Evolutionary conservation across 1,140 invertebrate genomes (phyloP), one percentile per base, ranked within the genome.

Genomic region (Agrilus planipennis): DNA sequence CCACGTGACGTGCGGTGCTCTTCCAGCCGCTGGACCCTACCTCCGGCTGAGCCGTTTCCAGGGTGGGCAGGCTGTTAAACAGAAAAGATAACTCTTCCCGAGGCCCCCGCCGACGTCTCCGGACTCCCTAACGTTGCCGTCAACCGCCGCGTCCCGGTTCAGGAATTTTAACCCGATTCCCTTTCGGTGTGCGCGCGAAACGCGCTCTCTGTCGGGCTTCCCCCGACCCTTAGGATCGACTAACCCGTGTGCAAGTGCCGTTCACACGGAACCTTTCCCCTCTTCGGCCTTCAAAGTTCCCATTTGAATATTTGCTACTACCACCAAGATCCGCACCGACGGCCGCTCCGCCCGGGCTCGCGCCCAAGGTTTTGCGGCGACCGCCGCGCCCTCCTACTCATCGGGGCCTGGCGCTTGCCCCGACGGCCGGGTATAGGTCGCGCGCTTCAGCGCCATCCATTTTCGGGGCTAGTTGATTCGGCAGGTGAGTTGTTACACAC

Each of bases 221-320:
- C 69, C 71, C 68, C 74, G 69, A 69, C 70, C 69, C 75, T 78
- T 77, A 83, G 78, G 82, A 81, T 78, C 81, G 80, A 85, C 82
- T 86, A 70, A 86, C 79, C 80, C 80, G 77, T 80, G 77, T 80
- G 70, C 83, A 86, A 89, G 72, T 69, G 77, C 81, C 84, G 83
- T 87, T 86, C 75, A 83, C 81, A 79, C 76, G 82, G 80, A 88
- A 84, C 82, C 81, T 79, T 85, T 84, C 78, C 79, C 81, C 79
- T 81, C 80, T 71, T 86, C 80, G 79, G 79, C 79, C 79, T 76
- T 82, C 77, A 46, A 81, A 75, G 79, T 68, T 74, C 78, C 81
- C 79, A 69, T 75, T 82, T 69, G 77, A 83, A 74, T 84, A 84
- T 82, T 84, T 85, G 80, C 80, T 84, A 84, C 76, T 79, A 79